These are phyloP conservation scores for Sympetrum striolatum DNA, from an alignment of 2,888 invertebrate species.

Conservation along the genomic window DNA sequence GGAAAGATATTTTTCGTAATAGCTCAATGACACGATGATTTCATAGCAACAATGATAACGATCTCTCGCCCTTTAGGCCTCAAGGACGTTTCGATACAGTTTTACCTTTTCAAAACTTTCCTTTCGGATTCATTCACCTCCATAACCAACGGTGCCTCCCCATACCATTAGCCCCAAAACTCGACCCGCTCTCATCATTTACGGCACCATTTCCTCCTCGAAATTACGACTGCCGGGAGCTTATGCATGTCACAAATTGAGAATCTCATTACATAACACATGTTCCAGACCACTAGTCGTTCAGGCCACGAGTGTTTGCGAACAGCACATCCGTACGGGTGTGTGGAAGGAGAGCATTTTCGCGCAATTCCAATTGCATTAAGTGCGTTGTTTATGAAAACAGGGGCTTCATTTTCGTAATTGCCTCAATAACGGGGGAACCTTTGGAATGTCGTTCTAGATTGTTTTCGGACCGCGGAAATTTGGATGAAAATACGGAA, in stretches of 20 bases:
- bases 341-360: neutral
- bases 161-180: neutral
- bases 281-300: slow-evolving; percentile 1
- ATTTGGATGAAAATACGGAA: neutral
- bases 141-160: neutral
- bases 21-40: no score
- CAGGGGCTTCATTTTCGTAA: neutral
- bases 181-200: neutral
- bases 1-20: no score
- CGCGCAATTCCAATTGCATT: neutral
- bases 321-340: no score
- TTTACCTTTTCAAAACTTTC: neutral
- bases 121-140: neutral
- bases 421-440: neutral
- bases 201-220: neutral
- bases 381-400: neutral
- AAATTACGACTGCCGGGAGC: neutral
- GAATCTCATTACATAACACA: slow-evolving; percentile 9
- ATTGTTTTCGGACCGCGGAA: neutral
- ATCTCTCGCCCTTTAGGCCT: no score
- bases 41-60: no score
- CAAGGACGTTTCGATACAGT: no score
- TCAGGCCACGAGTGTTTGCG: neutral
- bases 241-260: slow-evolving; percentile 1
- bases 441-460: no score